Conservation (phyloP, 2,797 vertebrate species). For the Chrosomus eos region DNA sequence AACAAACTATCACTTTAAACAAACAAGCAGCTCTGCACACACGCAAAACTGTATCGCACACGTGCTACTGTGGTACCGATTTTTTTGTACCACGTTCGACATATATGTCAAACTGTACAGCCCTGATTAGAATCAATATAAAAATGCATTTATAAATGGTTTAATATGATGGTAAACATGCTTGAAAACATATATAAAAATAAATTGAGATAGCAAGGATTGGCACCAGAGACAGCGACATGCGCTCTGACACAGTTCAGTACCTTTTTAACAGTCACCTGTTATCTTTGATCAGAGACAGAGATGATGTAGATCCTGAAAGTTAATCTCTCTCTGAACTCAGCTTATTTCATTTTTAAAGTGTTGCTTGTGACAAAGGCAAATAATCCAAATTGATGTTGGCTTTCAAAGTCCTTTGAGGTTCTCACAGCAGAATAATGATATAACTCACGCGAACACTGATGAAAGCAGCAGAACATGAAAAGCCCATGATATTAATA, state of each 20-base stretch:
- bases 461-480: constrained; percentile 72
- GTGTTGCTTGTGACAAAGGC: constrained; percentile 52
- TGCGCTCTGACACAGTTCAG: constrained; percentile 24
- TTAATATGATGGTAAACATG: neutral
- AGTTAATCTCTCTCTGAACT: constrained; percentile 36
- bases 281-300: constrained; percentile 42
- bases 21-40: constrained; percentile 12
- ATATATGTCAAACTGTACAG: neutral
- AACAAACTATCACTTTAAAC: neutral
- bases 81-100: constrained; percentile 51
- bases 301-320: constrained; percentile 26
- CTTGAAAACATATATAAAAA: neutral
- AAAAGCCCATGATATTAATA: constrained; percentile 63
- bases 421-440: constrained; percentile 68
- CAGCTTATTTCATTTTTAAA: constrained; percentile 46
- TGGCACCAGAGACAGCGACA: constrained; percentile 1
- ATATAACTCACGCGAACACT: constrained; percentile 69
- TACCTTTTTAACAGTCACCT: constrained; percentile 30
- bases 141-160: neutral
- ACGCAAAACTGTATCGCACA: too few relatives aligned
- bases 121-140: neutral
- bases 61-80: constrained; percentile 28
- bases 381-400: constrained; percentile 71
- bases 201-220: neutral
- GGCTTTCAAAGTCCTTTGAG: constrained; percentile 68